Base-by-base conservation (phyloP, 2,888 invertebrate genomes). In the Plebejus argus region DNA sequence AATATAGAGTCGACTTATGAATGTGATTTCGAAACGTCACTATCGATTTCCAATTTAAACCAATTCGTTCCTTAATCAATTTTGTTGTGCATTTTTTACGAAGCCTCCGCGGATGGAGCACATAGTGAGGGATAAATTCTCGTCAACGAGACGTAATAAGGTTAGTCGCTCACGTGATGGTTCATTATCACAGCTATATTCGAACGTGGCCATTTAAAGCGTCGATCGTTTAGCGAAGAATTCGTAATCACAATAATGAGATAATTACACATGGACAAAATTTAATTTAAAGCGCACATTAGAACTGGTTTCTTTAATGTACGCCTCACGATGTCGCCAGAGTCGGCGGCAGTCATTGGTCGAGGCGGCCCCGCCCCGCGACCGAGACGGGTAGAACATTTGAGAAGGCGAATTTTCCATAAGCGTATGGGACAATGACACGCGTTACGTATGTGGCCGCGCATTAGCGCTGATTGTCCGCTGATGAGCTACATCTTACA, bases 321-420 rank as follows among this genome's bases (percentile, higher is more conserved):
- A 93, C 93, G 93, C 94, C 94, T 93, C 93, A 91, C 92, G 91
- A 91, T 91, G 92, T 93, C 93, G 93, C 93, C 90, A 88, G 89
- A 90, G 89, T 90, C 90, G 86, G 90, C 88, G 89, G 88, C 90
- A 86, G 91, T 91, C 91, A 94, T 94, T 94, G 94, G 94, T 91
- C 88, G 89, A 86, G 87, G 87, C 90, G 93, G 85, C 94, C 92
- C 93, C 94, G 94, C 94, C 94, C 94, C 91, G 91, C 88, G 92
- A 92, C 90, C 86, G 94, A 94, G 93, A 92, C 91, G 89, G 93
- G 90, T 86, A 88, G 89, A 93, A 93, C 92, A 94, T 94, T 94
- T 93, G 92, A 93, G 93, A 93, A 93, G 92, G 94, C 93, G 93
- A 94, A 94, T 94, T 93, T 94, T 93, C 93, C 93, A 93, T 94